Conservation (phyloP, 2,888 invertebrate genomes). For the Fragum fragum region DNA sequence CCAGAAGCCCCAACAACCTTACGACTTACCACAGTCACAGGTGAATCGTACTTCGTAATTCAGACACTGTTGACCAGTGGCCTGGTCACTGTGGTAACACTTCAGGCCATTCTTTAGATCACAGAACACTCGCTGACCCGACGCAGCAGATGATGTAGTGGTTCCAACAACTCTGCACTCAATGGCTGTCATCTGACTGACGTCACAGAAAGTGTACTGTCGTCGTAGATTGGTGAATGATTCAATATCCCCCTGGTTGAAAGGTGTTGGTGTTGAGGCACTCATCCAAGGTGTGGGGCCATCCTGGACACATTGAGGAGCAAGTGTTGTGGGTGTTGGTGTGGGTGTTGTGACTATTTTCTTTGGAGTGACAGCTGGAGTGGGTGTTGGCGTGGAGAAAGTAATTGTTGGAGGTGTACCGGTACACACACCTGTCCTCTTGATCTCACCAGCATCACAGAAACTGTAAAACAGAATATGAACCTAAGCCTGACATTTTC, state of each 20-base stretch:
- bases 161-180: conserved; percentile 92
- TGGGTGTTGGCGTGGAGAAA: conserved; percentile 35
- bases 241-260: conserved; percentile 83
- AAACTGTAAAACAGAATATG: conserved; percentile 74
- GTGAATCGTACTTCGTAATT: conserved; percentile 85
- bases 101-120: conserved; percentile 86
- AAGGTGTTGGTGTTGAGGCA: conserved; percentile 81
- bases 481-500: too few species aligned
- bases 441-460: conserved; percentile 82
- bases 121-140: conserved; percentile 93
- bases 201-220: conserved; percentile 77
- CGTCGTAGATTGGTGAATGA: conserved; percentile 70
- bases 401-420: conserved; percentile 61
- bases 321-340: conserved; percentile 61
- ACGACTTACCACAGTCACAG: conserved; percentile 88
- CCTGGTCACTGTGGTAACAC: conserved; percentile 74
- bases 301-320: conserved; percentile 88
- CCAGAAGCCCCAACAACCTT: neutral
- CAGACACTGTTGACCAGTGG: conserved; percentile 71
- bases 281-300: conserved; percentile 95
- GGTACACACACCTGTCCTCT: conserved; percentile 80
- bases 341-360: conserved; percentile 4
- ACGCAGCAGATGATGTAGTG: conserved; percentile 90
- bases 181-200: conserved; percentile 88
- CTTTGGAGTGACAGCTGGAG: conserved; percentile 35